These are phyloP conservation scores for Petaurus breviceps DNA, from an alignment of 2,113 vertebrate genomes.

Conservation along the genomic window DNA sequence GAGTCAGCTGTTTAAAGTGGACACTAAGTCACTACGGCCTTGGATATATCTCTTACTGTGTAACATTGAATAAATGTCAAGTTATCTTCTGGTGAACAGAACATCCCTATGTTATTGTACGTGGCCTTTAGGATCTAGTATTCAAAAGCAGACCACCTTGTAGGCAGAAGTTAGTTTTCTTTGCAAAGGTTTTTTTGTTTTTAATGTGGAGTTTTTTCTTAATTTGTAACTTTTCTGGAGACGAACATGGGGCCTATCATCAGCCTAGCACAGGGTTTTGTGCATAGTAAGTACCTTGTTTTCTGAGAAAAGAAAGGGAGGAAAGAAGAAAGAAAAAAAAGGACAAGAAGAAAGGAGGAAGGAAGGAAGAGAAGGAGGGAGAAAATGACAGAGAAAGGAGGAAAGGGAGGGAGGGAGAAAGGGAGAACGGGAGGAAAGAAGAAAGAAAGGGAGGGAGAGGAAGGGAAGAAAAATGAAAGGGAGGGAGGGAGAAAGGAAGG, in stretches of 20 bases:
- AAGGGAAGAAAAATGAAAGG: not conserved
- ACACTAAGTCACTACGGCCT: not conserved
- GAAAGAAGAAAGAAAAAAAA: not conserved
- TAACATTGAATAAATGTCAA: conserved; percentile 4
- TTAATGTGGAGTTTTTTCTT: not conserved
- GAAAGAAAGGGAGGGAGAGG: too few relatives aligned
- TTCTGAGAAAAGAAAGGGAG: not conserved
- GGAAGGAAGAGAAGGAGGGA: not conserved
- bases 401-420: not conserved
- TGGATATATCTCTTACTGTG: not conserved
- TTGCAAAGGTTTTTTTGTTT: not conserved
- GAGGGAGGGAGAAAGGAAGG: not conserved
- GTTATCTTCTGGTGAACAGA: not conserved
- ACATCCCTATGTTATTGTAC: not conserved
- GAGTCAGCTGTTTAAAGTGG: conserved; percentile 16
- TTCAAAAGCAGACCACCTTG: not conserved
- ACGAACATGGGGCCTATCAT: not conserved
- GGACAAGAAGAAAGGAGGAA: not conserved
- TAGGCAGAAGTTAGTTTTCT: not conserved
- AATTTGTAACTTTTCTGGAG: not conserved
- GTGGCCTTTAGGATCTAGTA: not conserved
- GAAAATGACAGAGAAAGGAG: not conserved
- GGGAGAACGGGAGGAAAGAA: too few relatives aligned
- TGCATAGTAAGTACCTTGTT: not conserved
- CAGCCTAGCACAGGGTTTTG: not conserved